These are phyloP conservation scores for Antheraea yamamai DNA, from an alignment of 2,888 invertebrate species.

Conservation along the genomic window DNA sequence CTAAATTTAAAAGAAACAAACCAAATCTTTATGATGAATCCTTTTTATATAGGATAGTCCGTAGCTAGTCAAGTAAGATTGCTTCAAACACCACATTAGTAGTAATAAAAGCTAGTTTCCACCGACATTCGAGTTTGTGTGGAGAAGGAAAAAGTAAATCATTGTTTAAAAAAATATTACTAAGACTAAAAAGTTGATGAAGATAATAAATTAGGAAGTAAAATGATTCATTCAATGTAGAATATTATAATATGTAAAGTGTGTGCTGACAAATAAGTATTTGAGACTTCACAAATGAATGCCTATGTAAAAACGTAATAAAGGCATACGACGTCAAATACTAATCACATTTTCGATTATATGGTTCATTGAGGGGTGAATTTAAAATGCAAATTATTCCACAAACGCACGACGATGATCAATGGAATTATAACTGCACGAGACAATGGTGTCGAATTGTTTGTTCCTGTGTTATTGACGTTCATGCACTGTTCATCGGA, in stretches of 20 bases:
- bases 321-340: slow-evolving; percentile 28
- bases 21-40: too few relatives aligned
- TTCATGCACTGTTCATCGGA: slow-evolving; percentile 30
- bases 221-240: not conserved
- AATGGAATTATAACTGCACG: slow-evolving; percentile 50
- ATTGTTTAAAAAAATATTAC: not conserved
- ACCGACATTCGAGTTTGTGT: too few relatives aligned
- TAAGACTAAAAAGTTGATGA: not conserved
- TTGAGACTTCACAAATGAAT: not conserved
- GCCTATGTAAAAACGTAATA: not conserved
- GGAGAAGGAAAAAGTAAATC: too few relatives aligned
- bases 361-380: slow-evolving; percentile 53
- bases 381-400: slow-evolving; percentile 68
- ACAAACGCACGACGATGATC: slow-evolving; percentile 63
- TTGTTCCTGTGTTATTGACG: slow-evolving; percentile 38
- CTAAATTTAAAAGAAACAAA: too few relatives aligned
- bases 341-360: slow-evolving; percentile 46
- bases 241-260: not conserved
- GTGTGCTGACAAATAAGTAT: not conserved
- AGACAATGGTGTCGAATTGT: slow-evolving; percentile 43
- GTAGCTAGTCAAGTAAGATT: too few relatives aligned
- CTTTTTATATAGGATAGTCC: too few relatives aligned
- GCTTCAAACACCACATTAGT: too few relatives aligned
- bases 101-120: too few relatives aligned
- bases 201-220: not conserved